phyloP scores from a whole-genome alignment of 2,888 invertebrate species.

The Euclidia mi region DNA sequence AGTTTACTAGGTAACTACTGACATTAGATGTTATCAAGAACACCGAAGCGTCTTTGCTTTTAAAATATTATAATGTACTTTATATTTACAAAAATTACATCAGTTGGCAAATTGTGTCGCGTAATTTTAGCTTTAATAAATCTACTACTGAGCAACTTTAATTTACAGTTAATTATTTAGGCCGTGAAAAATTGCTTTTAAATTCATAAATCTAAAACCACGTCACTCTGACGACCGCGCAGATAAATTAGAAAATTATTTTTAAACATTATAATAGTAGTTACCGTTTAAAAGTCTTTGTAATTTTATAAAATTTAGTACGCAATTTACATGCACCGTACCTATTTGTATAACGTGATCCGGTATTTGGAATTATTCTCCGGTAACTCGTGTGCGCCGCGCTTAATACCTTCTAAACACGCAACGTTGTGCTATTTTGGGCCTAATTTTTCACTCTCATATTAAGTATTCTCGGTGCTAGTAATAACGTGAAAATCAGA shows the following conservation, averaged over 20 bases:
- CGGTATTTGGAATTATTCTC: constrained; percentile 41
- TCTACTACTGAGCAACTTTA: no score
- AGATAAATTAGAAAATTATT: constrained; percentile 28
- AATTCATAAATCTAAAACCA: no score
- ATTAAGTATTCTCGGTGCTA: constrained; percentile 10
- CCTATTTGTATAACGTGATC: constrained; percentile 46
- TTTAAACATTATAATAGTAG: constrained; percentile 14
- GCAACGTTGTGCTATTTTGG: constrained; percentile 45
- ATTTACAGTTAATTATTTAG: no score
- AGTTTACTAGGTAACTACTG: no score
- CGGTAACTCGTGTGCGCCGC: constrained; percentile 39
- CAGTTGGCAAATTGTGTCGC: no score
- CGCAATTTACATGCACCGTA: constrained; percentile 41
- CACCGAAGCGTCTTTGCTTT: no score
- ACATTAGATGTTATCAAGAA: no score
- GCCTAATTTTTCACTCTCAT: constrained; percentile 24
- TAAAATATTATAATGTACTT: no score
- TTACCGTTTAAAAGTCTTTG: constrained; percentile 18
- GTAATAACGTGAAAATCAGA: no score
- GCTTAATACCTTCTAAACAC: constrained; percentile 44
- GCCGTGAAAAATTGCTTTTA: not conserved
- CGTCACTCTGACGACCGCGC: constrained; percentile 3
- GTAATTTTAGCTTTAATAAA: no score
- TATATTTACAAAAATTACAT: no score
- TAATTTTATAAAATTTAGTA: constrained; percentile 38